Conservation (phyloP, 2,113 vertebrate genomes). For the Oenanthe oenanthe region DNA sequence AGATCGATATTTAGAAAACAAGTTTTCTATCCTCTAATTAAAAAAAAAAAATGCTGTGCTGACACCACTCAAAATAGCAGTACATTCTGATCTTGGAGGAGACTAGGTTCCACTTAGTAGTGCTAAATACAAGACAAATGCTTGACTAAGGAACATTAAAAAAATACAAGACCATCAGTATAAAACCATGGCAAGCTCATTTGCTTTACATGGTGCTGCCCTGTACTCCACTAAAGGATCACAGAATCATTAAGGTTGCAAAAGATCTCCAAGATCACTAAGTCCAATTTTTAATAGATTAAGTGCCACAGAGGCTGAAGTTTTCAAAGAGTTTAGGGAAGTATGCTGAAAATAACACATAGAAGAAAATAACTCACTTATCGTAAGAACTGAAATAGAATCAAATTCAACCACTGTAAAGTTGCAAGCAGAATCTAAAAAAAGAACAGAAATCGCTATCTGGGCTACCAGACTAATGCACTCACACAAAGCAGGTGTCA, state of each 20-base stretch:
- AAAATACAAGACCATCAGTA: not conserved
- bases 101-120: not conserved
- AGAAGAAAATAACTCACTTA: not conserved
- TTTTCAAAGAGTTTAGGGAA: not conserved
- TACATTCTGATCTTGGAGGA: not conserved
- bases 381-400: not conserved
- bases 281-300: not conserved
- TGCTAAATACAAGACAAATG: not conserved
- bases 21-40: not conserved
- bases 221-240: not conserved
- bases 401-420: not conserved
- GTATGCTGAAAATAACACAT: not conserved
- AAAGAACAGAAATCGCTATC: not conserved
- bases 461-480: not conserved
- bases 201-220: not conserved
- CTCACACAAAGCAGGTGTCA: not conserved
- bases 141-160: not conserved
- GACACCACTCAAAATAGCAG: not conserved
- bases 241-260: not conserved
- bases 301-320: not conserved
- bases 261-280: not conserved
- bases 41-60: not conserved
- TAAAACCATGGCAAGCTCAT: not conserved
- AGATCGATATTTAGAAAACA: rapidly evolving
- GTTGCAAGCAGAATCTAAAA: not conserved